Evolutionary conservation across 2,113 vertebrate species (phyloP), one percentile per base, ranked within the genome.

Genomic region (Megaceryle maxima): DNA sequence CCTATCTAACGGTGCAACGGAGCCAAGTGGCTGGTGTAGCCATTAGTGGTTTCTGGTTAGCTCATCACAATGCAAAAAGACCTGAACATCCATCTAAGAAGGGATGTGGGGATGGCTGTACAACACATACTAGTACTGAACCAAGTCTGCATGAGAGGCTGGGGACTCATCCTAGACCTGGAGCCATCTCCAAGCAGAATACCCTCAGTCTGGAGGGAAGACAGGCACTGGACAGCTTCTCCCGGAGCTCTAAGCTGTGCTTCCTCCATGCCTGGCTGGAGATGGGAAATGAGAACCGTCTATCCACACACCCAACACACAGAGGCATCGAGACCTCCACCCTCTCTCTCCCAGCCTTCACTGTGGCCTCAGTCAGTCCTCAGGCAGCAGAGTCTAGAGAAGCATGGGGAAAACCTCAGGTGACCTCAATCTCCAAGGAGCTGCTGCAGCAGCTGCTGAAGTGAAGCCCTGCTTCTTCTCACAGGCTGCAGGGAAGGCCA

Each of bases 11-110:
- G 0, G 24, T 26, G 26, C 76, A 62, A 35, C 0, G 10, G 29
- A 72, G 53, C 31, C 62, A 50, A 79, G 80, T 1, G 53, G 60
- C 91, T 93, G 96, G 24, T 18, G 74, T 4, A 95, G 83, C 66
- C 48, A 91, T 94, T 79, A 94, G 73, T 5, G 41, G 79, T 68
- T 88, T 91, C 95, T 96, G 96, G 62, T 94, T 94, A 43, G 74
- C 77, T 96, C 96, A 92, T 97, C 94, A 91, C 14, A 37, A 25
- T 1, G 2, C 60, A 39, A 75, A 46, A 59, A 51, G 60, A 35
- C 62, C 57, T 18, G n/a, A 75, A 31, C 17, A 8, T 11, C 11
- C 13, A 19, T 13, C 55, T 9, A 0, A 39, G 84, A 22, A 35
- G 82, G 81, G 77, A 31, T 6, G 63, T 31, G 28, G 77, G 86